These are phyloP conservation scores for Macrotrachela quadricornifera DNA, from an alignment of 1,140 invertebrate genomes.

Conservation along the genomic window DNA sequence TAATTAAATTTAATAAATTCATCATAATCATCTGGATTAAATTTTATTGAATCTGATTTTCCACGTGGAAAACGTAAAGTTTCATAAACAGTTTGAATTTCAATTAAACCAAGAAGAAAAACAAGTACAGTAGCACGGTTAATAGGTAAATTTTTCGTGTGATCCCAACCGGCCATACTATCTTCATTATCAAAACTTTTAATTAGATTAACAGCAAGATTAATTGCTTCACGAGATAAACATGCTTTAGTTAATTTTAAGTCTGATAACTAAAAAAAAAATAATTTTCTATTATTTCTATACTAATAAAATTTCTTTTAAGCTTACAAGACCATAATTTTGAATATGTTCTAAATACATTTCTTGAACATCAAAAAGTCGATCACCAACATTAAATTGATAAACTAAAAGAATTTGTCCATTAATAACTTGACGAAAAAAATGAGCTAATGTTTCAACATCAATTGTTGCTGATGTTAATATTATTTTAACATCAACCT, in stretches of 20 bases:
- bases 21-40: too few relatives aligned
- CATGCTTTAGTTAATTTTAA: constrained; percentile 17
- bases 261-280: constrained; percentile 14
- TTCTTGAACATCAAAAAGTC: constrained; percentile 16
- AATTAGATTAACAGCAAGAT: constrained; percentile 38
- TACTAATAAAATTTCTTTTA: too few relatives aligned
- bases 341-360: constrained; percentile 7
- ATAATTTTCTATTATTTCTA: background rate
- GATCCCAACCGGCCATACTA: constrained; percentile 10
- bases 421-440: constrained; percentile 18
- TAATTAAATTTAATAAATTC: too few relatives aligned
- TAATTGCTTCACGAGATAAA: constrained; percentile 14
- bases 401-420: constrained; percentile 17
- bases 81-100: constrained; percentile 12
- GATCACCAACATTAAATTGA: constrained; percentile 22
- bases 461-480: constrained; percentile 30
- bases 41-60: constrained; percentile 1
- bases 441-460: constrained; percentile 20
- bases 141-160: constrained; percentile 16
- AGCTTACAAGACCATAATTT: too few relatives aligned
- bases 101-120: constrained; percentile 38
- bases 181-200: constrained; percentile 41
- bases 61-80: constrained; percentile 2
- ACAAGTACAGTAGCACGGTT: constrained; percentile 47
- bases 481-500: constrained; percentile 44